Base-by-base conservation (phyloP, 2,797 vertebrate genomes). In the Miichthys miiuy region DNA sequence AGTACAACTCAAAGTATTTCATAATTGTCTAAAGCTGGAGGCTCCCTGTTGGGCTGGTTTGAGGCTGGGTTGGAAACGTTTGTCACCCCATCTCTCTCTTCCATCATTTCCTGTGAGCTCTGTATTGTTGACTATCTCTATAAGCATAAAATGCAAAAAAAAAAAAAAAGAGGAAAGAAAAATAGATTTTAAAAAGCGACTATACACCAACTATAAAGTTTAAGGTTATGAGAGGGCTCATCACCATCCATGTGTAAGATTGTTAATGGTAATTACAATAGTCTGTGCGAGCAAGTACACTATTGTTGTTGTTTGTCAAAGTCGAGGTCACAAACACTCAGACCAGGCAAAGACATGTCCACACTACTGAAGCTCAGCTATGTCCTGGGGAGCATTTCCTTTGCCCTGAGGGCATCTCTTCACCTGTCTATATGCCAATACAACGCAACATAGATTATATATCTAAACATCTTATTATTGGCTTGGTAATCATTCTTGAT, bases 291-390 rank as follows among this genome's bases (percentile, higher is more conserved):
- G 16, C n/a, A 20, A 51, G 17, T 21, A 25, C 52, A 11, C 25
- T n/a, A 0, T 38, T 42, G 2, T 9, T 55, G 47, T 58, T 50
- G 23, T 38, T 56, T 46, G 7, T 69, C 34, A 6, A 48, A 25
- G 65, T 80, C 44, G 30, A 73, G 57, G 50, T 58, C 27, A 34
- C 41, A 65, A 61, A 70, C 20, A 21, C 34, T 25, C 20, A 27
- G 2, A 20, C 41, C 27, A 34, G 16, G 12, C 38, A 25, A 60
- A 64, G 54, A 18, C 25, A 10, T 13, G 38, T 34, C 30, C 6
- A 9, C 47, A 38, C 16, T 58, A 2, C 44, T 23, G 42, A 7
- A 46, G 25, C 34, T 34, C 42, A 14, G 13, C 34, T 46, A n/a
- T 46, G 6, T 17, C 34, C 46, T 21, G 17, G 8, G 4, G 48